phyloP scores from a whole-genome alignment of 2,113 vertebrate species.

The Archocentrus centrarchus region DNA sequence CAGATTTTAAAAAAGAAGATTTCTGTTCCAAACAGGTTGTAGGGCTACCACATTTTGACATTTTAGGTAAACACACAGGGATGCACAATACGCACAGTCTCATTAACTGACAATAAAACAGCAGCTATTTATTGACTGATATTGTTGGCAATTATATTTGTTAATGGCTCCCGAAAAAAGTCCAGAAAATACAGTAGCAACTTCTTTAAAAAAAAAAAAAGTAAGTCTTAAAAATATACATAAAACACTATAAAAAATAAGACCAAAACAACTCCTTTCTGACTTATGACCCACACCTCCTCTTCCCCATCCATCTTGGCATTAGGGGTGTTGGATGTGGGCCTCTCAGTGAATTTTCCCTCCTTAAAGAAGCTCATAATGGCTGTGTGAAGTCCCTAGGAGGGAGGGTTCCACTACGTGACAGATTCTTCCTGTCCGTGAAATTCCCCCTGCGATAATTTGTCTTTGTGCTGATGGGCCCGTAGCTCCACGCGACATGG shows the following conservation, averaged over 20 bases:
- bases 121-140: neutral
- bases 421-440: conserved; percentile 85
- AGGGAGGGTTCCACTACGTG: conserved; percentile 83
- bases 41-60: neutral
- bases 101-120: neutral
- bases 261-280: conserved; percentile 60
- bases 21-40: neutral
- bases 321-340: conserved; percentile 55
- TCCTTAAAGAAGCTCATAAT: conserved; percentile 81
- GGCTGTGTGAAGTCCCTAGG: conserved; percentile 77
- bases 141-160: neutral
- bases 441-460: conserved; percentile 89
- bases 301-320: conserved; percentile 60
- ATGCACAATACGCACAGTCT: neutral
- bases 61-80: neutral
- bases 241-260: conserved; percentile 44
- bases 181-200: conserved; percentile 1
- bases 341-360: conserved; percentile 71
- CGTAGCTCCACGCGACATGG: conserved; percentile 84
- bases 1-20: neutral
- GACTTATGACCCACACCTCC: conserved; percentile 67
- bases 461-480: conserved; percentile 92
- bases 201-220: neutral
- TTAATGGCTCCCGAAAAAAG: neutral
- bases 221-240: conserved; percentile 2